Evolutionary conservation across 92 coral and sea anemone genomes (phyloP).

Genomic region (Bergia sp.): DNA sequence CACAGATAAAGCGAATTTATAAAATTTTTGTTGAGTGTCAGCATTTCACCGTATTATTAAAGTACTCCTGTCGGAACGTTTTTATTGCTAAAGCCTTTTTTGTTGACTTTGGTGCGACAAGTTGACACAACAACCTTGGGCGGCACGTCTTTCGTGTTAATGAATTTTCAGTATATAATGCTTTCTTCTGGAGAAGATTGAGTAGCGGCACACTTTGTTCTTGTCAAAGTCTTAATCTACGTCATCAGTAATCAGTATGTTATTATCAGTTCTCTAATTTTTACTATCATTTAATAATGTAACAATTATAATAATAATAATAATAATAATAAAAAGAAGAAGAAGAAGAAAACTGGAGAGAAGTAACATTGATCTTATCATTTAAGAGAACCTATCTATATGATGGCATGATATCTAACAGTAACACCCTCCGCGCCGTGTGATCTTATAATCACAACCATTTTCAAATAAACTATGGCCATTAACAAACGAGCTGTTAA

Average conservation of each 20-base stretch:
- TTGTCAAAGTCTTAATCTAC: neutral
- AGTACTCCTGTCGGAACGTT: slow-evolving; percentile 18
- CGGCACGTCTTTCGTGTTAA: slow-evolving; percentile 27
- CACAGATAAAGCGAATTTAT: slow-evolving; percentile 1
- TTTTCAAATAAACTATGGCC: neutral
- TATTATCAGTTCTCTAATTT: neutral
- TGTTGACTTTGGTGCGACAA: slow-evolving; percentile 30
- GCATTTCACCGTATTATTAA: neutral
- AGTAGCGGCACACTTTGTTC: slow-evolving; percentile 27
- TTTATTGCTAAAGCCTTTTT: slow-evolving; percentile 7
- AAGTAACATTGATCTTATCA: neutral
- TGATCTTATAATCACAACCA: no score
- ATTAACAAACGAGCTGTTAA: neutral
- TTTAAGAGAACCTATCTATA: neutral
- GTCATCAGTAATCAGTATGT: neutral
- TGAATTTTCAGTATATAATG: neutral
- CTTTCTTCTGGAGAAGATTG: neutral
- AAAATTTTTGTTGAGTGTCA: slow-evolving; percentile 13
- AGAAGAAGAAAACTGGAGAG: no score
- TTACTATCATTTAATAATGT: no score
- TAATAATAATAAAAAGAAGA: no score
- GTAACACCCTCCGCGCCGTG: no score
- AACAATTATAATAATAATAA: no score
- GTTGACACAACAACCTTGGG: slow-evolving; percentile 8
- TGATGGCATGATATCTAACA: no score